phyloP scores from a whole-genome alignment of 2,888 invertebrate genomes.

The Ectobius pallidus region DNA sequence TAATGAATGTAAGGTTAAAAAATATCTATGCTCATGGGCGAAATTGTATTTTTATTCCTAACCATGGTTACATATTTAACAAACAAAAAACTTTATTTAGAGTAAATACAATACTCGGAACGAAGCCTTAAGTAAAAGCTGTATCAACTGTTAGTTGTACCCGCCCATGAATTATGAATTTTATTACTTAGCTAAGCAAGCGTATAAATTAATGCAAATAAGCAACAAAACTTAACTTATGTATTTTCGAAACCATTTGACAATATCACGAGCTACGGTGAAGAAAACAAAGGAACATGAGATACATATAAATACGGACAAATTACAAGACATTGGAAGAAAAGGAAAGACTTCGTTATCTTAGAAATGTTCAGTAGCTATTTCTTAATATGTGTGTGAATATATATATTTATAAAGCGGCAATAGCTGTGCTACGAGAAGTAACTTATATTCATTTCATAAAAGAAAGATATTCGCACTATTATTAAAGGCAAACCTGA shows the following conservation, averaged over 20 bases:
- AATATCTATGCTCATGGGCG: neutral
- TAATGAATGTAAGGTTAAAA: neutral
- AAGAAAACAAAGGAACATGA: neutral
- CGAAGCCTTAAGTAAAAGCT: neutral
- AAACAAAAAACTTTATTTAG: conserved; percentile 9
- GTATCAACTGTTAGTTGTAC: neutral
- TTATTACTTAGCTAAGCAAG: neutral
- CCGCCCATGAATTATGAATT: neutral
- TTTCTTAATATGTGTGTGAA: no score
- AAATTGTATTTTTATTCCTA: neutral
- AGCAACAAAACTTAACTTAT: neutral
- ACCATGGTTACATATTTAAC: neutral
- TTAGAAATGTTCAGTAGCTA: no score
- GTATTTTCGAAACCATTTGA: conserved; percentile 1
- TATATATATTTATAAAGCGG: no score
- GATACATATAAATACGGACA: no score
- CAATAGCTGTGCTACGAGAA: no score
- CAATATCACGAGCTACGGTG: neutral
- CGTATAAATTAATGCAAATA: neutral
- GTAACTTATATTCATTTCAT: no score
- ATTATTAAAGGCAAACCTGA: no score
- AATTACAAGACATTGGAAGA: no score
- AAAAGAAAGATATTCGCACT: no score
- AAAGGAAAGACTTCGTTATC: no score
- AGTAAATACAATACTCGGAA: neutral